Evolutionary conservation across 2,888 invertebrate species (phyloP).

Genomic region (Cataglyphis livida): DNA sequence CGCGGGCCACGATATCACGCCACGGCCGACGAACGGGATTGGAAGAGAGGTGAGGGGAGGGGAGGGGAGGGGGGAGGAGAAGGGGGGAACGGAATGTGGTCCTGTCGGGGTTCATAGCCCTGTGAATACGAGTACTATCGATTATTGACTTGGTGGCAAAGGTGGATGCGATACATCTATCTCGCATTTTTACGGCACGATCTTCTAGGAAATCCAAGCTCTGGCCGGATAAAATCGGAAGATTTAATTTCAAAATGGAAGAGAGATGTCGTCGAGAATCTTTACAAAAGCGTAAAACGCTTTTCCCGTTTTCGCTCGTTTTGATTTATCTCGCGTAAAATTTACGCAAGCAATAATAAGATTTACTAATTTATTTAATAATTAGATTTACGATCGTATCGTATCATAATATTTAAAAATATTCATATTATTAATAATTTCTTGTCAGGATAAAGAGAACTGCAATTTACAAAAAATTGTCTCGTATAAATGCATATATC

Average conservation of each 20-base stretch:
- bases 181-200: conserved; percentile 61
- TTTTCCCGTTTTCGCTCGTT: not conserved
- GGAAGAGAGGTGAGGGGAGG: conserved; percentile 35
- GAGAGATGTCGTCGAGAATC: conserved; percentile 19
- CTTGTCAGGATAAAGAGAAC: not conserved
- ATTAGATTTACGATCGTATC: not conserved
- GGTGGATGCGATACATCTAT: conserved; percentile 63
- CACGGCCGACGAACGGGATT: conserved; percentile 49
- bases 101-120: conserved; percentile 65
- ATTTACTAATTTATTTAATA: too few relatives aligned
- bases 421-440: not conserved
- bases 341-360: not conserved
- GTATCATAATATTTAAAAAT: not conserved
- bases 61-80: not conserved
- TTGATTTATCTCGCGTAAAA: not conserved
- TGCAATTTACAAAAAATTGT: not conserved
- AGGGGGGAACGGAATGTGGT: conserved; percentile 54
- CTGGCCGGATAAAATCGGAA: conserved; percentile 72
- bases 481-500: not conserved
- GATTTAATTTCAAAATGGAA: conserved; percentile 74
- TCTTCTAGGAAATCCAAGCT: conserved; percentile 76
- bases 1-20: conserved; percentile 72
- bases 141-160: conserved; percentile 79
- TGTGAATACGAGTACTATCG: conserved; percentile 77
- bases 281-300: not conserved